Conservation (phyloP, 2,888 invertebrate species). For the Tenthredo distinguenda region DNA sequence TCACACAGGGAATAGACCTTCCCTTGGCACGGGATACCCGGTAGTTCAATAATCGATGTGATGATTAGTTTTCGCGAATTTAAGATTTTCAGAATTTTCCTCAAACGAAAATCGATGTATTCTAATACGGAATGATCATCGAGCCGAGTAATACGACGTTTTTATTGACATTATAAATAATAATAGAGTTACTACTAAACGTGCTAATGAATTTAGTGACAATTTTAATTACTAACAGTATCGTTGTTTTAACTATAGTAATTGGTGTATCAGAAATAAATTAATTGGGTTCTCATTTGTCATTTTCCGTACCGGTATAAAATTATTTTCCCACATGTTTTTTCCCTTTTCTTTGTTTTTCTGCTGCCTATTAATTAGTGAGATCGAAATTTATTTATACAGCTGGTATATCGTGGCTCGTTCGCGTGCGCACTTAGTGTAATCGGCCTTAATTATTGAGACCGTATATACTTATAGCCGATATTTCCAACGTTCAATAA, state of each 20-base stretch:
- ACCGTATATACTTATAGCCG: too few species aligned
- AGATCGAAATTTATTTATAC: too few species aligned
- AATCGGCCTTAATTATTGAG: too few species aligned
- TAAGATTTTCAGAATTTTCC: background rate
- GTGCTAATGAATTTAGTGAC: background rate
- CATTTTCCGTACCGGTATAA: background rate
- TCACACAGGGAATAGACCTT: background rate
- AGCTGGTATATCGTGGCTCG: too few species aligned
- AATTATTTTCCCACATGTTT: background rate
- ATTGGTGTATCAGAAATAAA: background rate
- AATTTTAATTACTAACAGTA: slow-evolving; percentile 2
- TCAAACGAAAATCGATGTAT: background rate
- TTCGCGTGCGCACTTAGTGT: too few species aligned
- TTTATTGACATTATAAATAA: background rate
- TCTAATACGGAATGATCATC: background rate
- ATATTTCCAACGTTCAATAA: too few species aligned
- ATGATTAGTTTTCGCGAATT: background rate
- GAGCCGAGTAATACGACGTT: background rate
- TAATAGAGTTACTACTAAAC: background rate
- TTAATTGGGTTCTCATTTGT: background rate
- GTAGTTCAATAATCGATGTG: background rate
- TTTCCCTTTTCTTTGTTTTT: background rate
- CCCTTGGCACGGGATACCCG: slow-evolving; percentile 17
- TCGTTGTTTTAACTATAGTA: background rate
- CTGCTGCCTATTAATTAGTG: too few species aligned